Evolutionary conservation across 1,140 invertebrate genomes (phyloP), one percentile per base, ranked within the genome.

Genomic region (Drosophila equinoxialis): DNA sequence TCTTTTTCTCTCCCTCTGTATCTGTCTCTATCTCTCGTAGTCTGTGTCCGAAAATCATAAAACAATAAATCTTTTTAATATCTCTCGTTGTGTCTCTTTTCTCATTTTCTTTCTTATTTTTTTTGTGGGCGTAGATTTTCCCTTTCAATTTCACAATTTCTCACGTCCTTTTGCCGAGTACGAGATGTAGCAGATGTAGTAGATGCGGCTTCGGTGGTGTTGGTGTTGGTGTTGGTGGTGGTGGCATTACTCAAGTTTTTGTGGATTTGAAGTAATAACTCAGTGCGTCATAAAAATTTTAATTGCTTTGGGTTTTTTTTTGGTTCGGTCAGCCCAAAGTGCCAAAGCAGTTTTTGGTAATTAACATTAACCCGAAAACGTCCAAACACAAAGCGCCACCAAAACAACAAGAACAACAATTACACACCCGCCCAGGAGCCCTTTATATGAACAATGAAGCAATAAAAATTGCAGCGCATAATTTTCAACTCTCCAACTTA

Each of bases 231-330:
- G 20, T 2, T 70, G 80, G 77, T 71, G 79, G 75, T 70, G 80
- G 77, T 71, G 79, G 71, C 80, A 87, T 87, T 87, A 87, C 81
- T 89, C 85, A 89, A 87, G 85, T 81, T 87, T 81, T 87, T 87
- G 84, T 87, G 84, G 84, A 87, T 87, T 87, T 87, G 77, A 80
- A 89, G 84, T 87, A 87, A 87, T 87, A 87, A 87, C 81, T 87
- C 84, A 90, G 84, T 90, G 85, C 84, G 84, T 87, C 84, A 87
- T 87, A 87, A 87, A 87, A 87, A 87, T 87, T 87, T 87, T 87
- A 87, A 87, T 87, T 87, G 84, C 84, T 87, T 87, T 87, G 84
- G 84, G 84, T 76, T 76, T 60, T 72, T 64, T 61, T 33, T 68
- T 30, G 62, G 35, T 37, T 51, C 45, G 45, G 37, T 74, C 26